Percentiles rank a stretch among this genome's conserved stretches.
phyloP scores from a whole-genome alignment of 2,888 invertebrate species.

The Lasioglossum morio region DNA sequence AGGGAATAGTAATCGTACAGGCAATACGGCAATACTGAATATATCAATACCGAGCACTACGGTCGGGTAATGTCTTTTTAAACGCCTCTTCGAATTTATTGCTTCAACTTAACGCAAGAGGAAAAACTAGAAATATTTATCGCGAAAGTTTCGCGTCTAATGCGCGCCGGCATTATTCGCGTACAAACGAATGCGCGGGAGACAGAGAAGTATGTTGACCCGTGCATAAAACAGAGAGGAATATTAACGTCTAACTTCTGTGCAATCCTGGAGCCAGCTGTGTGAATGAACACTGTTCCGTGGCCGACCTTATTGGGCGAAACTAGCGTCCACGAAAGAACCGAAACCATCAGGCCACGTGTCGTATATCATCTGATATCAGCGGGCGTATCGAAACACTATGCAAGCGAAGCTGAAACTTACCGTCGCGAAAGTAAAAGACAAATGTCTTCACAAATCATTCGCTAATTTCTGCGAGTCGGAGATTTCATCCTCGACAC shows the following conservation, averaged over 20 bases:
- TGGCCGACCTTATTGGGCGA: not conserved
- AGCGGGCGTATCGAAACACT: not conserved
- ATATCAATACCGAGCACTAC: slow-evolving; percentile 19
- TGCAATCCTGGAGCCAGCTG: not conserved
- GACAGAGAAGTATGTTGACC: not conserved
- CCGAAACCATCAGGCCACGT: not conserved
- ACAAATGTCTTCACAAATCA: not conserved
- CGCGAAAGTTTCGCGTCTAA: slow-evolving; percentile 14
- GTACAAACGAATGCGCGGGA: not conserved
- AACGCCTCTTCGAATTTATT: slow-evolving; percentile 23
- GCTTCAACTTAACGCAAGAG: slow-evolving; percentile 12
- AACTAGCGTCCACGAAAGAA: not conserved
- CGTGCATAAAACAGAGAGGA: not conserved
- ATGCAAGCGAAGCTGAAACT: not conserved
- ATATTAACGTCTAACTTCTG: not conserved
- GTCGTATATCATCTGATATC: slow-evolving; percentile 4
- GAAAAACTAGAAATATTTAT: slow-evolving; percentile 30
- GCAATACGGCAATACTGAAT: slow-evolving; percentile 17
- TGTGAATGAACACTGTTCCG: not conserved
- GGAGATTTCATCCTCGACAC: not conserved
- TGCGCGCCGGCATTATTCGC: slow-evolving; percentile 16
- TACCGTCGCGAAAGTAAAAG: not conserved
- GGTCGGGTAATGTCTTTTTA: slow-evolving; percentile 20
- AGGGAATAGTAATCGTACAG: not conserved
- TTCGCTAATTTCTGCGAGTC: not conserved